These are phyloP conservation scores for Prunella strophiata DNA, from an alignment of 2,797 vertebrate species.

Conservation along the genomic window DNA sequence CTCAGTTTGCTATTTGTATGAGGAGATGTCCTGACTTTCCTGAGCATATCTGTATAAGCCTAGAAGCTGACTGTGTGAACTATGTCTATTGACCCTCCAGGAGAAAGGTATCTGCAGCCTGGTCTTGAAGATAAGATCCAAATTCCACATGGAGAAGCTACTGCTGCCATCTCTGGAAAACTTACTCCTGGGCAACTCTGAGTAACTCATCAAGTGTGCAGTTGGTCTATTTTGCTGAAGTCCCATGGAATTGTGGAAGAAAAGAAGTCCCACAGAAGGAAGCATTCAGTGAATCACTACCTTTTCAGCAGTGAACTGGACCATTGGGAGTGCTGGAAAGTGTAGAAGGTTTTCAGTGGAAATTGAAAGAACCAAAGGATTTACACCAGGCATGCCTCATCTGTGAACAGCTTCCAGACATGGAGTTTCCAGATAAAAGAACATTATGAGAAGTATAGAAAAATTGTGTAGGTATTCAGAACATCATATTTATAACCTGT, in stretches of 20 bases:
- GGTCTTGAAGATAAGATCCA: not conserved
- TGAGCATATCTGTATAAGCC: not conserved
- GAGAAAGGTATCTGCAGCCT: not conserved
- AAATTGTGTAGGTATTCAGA: not conserved
- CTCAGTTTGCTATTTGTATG: not conserved
- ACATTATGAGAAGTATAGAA: not conserved
- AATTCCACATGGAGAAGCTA: not conserved
- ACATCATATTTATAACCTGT: not conserved
- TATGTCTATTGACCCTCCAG: not conserved
- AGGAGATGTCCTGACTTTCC: not conserved
- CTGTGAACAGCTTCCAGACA: not conserved
- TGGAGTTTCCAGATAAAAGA: not conserved
- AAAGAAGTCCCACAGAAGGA: not conserved
- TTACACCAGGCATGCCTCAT: not conserved
- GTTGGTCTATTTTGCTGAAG: not conserved
- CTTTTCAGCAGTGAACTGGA: not conserved
- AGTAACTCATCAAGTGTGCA: not conserved
- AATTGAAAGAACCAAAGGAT: not conserved
- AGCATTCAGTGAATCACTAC: not conserved
- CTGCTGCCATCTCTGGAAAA: not conserved
- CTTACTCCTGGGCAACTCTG: not conserved
- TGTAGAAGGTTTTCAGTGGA: not conserved
- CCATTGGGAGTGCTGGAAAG: rapidly evolving
- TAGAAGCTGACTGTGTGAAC: not conserved
- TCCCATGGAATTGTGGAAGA: not conserved